Evolutionary conservation across 1,140 invertebrate species (phyloP).

Genomic region (Sitophilus oryzae): DNA sequence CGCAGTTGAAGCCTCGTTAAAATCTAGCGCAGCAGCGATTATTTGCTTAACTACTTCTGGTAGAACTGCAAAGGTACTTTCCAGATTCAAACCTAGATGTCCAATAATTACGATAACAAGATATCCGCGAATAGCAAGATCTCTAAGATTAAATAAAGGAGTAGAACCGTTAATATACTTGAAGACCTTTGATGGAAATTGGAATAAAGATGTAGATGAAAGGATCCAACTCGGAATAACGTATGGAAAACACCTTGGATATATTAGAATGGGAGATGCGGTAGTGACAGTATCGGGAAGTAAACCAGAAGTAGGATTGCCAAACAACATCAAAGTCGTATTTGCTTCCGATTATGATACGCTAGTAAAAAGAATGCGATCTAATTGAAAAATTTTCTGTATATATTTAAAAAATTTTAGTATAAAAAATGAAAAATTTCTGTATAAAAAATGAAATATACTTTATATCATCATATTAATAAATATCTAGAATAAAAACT

Average conservation of each 20-base stretch:
- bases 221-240: slow-evolving; percentile 61
- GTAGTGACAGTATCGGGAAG: slow-evolving; percentile 67
- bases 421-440: no score
- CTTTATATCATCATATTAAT: no score
- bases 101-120: slow-evolving; percentile 80
- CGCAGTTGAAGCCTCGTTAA: slow-evolving; percentile 74
- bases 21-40: slow-evolving; percentile 73
- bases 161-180: slow-evolving; percentile 44
- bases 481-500: no score
- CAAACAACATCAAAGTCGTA: slow-evolving; percentile 66
- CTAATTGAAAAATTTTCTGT: no score
- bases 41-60: slow-evolving; percentile 82
- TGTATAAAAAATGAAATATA: no score
- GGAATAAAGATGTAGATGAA: slow-evolving; percentile 59
- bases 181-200: slow-evolving; percentile 18
- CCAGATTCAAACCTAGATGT: slow-evolving; percentile 76
- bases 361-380: slow-evolving; percentile 13
- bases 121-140: slow-evolving; percentile 61
- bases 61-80: slow-evolving; percentile 65
- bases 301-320: slow-evolving; percentile 62
- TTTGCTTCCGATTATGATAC: slow-evolving; percentile 46
- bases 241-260: slow-evolving; percentile 54
- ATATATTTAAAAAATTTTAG: no score
- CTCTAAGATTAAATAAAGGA: slow-evolving; percentile 70
- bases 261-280: slow-evolving; percentile 58